phyloP scores from a whole-genome alignment of 2,888 invertebrate genomes.

The Panopea generosa region DNA sequence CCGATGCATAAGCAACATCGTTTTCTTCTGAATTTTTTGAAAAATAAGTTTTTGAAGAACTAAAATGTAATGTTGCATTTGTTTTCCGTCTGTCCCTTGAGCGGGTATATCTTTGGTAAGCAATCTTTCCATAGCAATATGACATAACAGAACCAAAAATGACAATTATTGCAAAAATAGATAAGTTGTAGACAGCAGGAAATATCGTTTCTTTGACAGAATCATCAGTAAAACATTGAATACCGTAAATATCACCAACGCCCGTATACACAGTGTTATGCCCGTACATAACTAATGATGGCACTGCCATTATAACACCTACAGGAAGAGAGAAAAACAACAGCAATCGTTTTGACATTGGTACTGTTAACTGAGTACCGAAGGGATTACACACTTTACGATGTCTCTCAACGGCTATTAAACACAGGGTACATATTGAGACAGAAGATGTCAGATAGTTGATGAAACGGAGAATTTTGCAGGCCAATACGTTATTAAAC shows the following conservation, averaged over 20 bases:
- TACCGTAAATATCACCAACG: constrained; percentile 7
- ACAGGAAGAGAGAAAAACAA: neutral
- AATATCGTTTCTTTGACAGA: constrained; percentile 11
- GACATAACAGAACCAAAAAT: neutral
- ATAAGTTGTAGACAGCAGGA: constrained; percentile 12
- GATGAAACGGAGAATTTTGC: neutral
- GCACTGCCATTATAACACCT: constrained; percentile 5
- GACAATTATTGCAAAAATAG: neutral
- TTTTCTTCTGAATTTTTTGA: no score
- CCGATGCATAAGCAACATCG: no score
- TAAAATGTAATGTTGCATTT: no score
- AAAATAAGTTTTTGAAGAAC: no score
- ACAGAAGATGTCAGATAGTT: neutral
- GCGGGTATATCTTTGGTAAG: no score
- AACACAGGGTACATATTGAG: neutral
- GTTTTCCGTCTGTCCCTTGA: no score
- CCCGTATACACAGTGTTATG: constrained; percentile 17
- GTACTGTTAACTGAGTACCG: constrained; percentile 8
- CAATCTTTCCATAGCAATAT: no score
- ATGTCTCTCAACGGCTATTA: constrained; percentile 25
- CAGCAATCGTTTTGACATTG: constrained; percentile 5
- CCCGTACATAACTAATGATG: constrained; percentile 25
- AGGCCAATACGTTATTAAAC: neutral
- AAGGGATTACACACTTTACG: constrained; percentile 30
- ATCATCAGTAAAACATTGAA: constrained; percentile 30